Evolutionary conservation across 2,888 invertebrate species (phyloP).

Genomic region (Pantelozetes paolii): DNA sequence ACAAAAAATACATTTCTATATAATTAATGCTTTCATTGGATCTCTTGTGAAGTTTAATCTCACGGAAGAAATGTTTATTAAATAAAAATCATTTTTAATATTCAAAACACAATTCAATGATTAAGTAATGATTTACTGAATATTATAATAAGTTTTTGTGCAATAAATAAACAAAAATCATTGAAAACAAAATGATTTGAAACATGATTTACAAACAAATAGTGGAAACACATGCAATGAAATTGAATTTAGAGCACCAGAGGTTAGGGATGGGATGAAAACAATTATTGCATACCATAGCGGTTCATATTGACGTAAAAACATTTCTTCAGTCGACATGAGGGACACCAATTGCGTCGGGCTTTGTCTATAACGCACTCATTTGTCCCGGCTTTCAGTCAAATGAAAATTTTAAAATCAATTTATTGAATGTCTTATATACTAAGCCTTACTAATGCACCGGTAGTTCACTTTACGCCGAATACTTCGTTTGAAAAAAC

Average conservation of each 20-base stretch:
- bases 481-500: slow-evolving; percentile 80
- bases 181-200: neutral
- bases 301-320: slow-evolving; percentile 72
- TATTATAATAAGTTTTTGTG: neutral
- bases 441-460: slow-evolving; percentile 64
- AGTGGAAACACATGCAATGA: slow-evolving; percentile 17
- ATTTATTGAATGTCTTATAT: neutral
- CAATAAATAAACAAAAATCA: neutral
- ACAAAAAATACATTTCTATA: neutral
- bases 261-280: neutral
- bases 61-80: neutral
- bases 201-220: neutral
- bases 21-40: neutral
- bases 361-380: slow-evolving; percentile 73
- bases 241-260: slow-evolving; percentile 10
- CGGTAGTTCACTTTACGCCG: slow-evolving; percentile 67
- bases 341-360: slow-evolving; percentile 80
- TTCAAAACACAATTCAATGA: slow-evolving; percentile 9
- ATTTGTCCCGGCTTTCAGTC: slow-evolving; percentile 63
- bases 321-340: slow-evolving; percentile 73
- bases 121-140: slow-evolving; percentile 5
- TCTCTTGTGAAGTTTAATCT: neutral
- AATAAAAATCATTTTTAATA: neutral
- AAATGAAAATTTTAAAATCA: neutral
- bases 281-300: slow-evolving; percentile 57